phyloP scores from a whole-genome alignment of 2,888 invertebrate genomes.

The Tethea ocularis region DNA sequence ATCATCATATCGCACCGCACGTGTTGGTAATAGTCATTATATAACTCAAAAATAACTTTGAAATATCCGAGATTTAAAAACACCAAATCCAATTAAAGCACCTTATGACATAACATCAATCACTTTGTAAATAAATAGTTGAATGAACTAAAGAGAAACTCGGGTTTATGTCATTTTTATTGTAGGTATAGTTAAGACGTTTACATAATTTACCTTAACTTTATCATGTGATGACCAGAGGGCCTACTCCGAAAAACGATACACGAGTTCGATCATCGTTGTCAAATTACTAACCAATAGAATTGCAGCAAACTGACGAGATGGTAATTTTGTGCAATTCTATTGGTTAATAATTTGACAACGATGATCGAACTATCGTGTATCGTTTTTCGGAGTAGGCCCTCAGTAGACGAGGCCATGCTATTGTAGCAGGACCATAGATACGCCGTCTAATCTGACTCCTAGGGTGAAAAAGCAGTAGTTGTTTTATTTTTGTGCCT shows the following conservation, averaged over 20 bases:
- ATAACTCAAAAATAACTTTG: background rate
- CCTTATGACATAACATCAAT: conserved; percentile 3
- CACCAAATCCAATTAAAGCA: background rate
- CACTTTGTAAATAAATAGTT: background rate
- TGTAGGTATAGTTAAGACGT: background rate
- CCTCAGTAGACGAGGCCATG: too few species aligned
- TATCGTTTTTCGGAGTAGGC: too few species aligned
- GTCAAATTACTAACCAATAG: too few species aligned
- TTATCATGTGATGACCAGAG: background rate
- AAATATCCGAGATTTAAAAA: background rate
- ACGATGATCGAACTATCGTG: too few species aligned
- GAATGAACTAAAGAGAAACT: background rate
- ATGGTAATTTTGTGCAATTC: too few species aligned
- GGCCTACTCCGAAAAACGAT: too few species aligned
- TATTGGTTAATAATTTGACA: too few species aligned
- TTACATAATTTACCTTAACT: background rate
- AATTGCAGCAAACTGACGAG: too few species aligned
- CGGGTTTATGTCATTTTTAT: background rate
- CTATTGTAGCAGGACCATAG: background rate
- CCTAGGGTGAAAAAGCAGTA: too few species aligned
- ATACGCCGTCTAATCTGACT: too few species aligned
- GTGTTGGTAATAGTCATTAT: background rate
- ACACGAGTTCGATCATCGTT: too few species aligned
- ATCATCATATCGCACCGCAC: background rate
- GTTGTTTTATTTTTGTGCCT: too few species aligned